Base-by-base conservation (phyloP, 2,113 vertebrate species). In the Chloebia gouldiae region DNA sequence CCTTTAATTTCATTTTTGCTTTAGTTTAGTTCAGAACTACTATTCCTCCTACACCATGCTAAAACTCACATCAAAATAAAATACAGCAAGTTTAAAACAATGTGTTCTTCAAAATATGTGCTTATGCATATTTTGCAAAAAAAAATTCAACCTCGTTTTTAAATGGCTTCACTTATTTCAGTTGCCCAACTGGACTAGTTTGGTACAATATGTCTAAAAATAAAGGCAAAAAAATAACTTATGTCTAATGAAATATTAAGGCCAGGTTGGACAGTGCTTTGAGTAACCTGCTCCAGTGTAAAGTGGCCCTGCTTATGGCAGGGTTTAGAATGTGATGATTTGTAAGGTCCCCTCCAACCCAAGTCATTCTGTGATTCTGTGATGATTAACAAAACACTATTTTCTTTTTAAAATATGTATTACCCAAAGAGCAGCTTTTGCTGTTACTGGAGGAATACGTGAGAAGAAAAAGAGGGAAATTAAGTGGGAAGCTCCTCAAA, bases 41-140 rank as follows among this genome's bases (percentile, higher is more conserved):
- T 54, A 5, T 6, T 86, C 28, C 37, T 54, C 59, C 39, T 61
- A 54, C 35, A 50, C 0, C 0, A 64, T 30, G n/a, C 11, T 63
- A 73, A 73, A 75, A 75, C 59, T 45, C 28, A 20, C 0, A 0
- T 15, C 44, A 89, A 91, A 78, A 57, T 16, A 83, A 86, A 92
- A 80, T 3, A 27, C 23, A 66, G 12, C 5, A 68, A 27, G 22
- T 76, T 89, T 72, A 61, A 93, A 89, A 68, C 16, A 59, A 76
- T 1, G 6, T 53, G 19, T 47, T 81, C 75, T 37, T 79, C 73
- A 60, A 88, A 68, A 60, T 15, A 56, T 0, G 0, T 25, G 16
- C 12, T 71, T 4, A 2, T 40, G 69, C 4, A 39, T 19, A 68
- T n/a, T 44, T 50, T 79, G 19, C 28, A 86, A 72, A 92, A 92